Evolutionary conservation across 1,140 invertebrate genomes (phyloP).

Genomic region (Cydia pomonella): DNA sequence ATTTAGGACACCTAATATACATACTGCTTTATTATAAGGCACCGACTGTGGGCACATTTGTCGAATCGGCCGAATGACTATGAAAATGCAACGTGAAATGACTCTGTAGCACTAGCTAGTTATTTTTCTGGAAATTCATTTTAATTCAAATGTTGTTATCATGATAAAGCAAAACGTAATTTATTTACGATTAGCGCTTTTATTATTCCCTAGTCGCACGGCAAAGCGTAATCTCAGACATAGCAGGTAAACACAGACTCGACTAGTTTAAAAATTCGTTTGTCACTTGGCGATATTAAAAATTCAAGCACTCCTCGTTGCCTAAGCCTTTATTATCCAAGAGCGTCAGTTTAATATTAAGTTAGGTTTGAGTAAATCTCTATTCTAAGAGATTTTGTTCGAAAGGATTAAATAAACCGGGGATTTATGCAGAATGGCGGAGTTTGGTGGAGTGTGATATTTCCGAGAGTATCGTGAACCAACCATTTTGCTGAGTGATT

Average conservation of each 20-base stretch:
- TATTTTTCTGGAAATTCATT: not conserved
- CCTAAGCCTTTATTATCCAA: constrained; percentile 57
- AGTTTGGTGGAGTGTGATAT: not conserved
- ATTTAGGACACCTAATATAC: no score
- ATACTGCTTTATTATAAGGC: no score
- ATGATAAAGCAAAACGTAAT: not conserved
- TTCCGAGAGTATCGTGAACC: not conserved
- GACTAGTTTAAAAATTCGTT: constrained; percentile 28
- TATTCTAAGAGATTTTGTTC: constrained; percentile 53
- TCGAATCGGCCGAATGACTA: no score
- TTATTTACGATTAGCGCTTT: not conserved
- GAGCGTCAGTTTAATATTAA: constrained; percentile 59
- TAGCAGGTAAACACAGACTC: constrained; percentile 13
- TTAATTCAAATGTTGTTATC: not conserved
- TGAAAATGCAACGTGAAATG: no score
- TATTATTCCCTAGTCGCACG: constrained; percentile 5
- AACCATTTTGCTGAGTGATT: constrained; percentile 6
- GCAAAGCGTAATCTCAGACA: not conserved
- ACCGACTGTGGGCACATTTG: no score
- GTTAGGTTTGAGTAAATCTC: constrained; percentile 57
- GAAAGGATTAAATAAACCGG: constrained; percentile 48
- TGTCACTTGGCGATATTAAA: constrained; percentile 51
- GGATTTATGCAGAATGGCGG: constrained; percentile 41
- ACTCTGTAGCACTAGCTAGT: no score
- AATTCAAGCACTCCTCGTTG: constrained; percentile 61